These are phyloP conservation scores for Tympanoctomys barrerae DNA, from an alignment of 2,797 vertebrate genomes.

Conservation along the genomic window DNA sequence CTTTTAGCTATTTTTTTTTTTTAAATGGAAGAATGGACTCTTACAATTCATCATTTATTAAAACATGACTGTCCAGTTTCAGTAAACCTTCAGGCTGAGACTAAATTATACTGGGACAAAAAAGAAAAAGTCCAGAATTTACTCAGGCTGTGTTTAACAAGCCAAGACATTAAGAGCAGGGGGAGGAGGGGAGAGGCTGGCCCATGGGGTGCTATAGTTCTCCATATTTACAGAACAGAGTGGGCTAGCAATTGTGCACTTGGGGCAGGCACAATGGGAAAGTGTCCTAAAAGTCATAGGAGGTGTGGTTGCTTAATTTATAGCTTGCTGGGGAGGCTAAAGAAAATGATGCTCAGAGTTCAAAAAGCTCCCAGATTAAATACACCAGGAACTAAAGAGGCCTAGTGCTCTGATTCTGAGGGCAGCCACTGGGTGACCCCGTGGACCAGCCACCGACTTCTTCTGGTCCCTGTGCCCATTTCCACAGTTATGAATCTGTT, in stretches of 20 bases:
- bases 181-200: background rate
- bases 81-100: background rate
- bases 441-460: background rate
- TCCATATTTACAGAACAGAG: background rate
- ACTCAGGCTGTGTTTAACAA: background rate
- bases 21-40: background rate
- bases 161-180: background rate
- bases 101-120: background rate
- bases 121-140: background rate
- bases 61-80: background rate
- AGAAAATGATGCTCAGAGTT: slow-evolving; percentile 26
- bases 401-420: background rate
- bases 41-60: background rate
- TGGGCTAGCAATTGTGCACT: background rate
- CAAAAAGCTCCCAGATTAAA: slow-evolving; percentile 54
- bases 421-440: background rate
- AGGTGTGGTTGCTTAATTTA: slow-evolving; percentile 55
- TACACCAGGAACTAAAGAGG: background rate
- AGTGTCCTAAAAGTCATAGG: background rate
- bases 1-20: background rate
- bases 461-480: background rate
- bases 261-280: slow-evolving; percentile 16
- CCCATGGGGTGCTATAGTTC: background rate
- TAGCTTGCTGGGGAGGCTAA: slow-evolving; percentile 30
- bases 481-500: background rate